These are phyloP conservation scores for Plagiodera versicolora DNA, from an alignment of 2,888 invertebrate genomes.

Conservation along the genomic window DNA sequence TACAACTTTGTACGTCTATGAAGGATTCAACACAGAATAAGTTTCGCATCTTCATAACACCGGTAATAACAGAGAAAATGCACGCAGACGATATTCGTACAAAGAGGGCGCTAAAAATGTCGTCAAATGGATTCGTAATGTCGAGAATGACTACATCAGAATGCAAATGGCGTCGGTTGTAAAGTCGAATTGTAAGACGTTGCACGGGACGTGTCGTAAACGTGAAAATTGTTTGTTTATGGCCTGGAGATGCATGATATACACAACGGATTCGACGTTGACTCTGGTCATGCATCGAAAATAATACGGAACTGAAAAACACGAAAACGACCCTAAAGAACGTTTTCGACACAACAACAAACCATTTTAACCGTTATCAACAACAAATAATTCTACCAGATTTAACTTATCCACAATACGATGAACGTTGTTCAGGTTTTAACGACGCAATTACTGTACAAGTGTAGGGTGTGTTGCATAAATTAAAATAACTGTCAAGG, in stretches of 20 bases:
- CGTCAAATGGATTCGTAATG: constrained; percentile 2
- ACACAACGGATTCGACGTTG: not conserved
- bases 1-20: too few relatives aligned
- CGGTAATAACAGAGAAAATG: not conserved
- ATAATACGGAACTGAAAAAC: not conserved
- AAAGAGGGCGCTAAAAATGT: not conserved
- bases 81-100: not conserved
- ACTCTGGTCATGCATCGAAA: constrained; percentile 1
- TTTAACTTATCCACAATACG: too few relatives aligned
- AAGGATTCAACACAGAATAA: too few relatives aligned
- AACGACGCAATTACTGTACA: too few relatives aligned
- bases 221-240: constrained; percentile 3
- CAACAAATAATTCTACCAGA: too few relatives aligned
- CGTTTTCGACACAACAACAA: not conserved
- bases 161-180: constrained; percentile 10
- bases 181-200: constrained; percentile 5
- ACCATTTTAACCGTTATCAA: not conserved
- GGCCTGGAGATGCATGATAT: not conserved
- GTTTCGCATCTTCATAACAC: constrained; percentile 1
- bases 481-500: too few relatives aligned
- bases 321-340: not conserved
- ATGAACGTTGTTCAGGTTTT: too few relatives aligned
- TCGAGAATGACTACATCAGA: constrained; percentile 10
- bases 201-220: constrained; percentile 1
- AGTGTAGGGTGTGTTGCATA: too few relatives aligned